Evolutionary conservation across 2,888 invertebrate species (phyloP).

Genomic region (Lucinisca nassula): DNA sequence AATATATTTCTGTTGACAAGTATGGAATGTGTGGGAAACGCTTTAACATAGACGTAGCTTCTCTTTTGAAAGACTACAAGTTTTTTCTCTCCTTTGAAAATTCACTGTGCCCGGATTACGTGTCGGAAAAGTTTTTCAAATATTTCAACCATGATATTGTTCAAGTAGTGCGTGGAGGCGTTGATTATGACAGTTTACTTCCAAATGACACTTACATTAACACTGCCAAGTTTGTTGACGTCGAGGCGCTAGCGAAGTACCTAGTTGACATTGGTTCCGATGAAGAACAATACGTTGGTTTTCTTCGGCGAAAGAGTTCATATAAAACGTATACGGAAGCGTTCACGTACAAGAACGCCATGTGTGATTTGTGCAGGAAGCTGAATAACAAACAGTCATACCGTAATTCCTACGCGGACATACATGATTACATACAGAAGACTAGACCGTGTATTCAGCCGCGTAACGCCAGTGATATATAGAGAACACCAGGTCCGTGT

Average conservation of each 20-base stretch:
- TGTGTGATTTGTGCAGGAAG: slow-evolving; percentile 51
- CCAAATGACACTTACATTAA: slow-evolving; percentile 85
- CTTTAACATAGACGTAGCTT: neutral
- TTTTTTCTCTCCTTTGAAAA: slow-evolving; percentile 85
- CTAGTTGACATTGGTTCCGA: slow-evolving; percentile 29
- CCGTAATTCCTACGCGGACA: neutral
- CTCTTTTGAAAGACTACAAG: slow-evolving; percentile 72
- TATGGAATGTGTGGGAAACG: slow-evolving; percentile 67
- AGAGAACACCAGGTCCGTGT: too few relatives aligned
- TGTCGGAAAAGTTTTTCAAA: slow-evolving; percentile 82
- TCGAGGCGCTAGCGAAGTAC: slow-evolving; percentile 60
- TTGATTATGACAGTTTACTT: slow-evolving; percentile 78
- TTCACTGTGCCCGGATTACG: slow-evolving; percentile 83
- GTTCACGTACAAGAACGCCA: slow-evolving; percentile 8
- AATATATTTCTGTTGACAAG: slow-evolving; percentile 64
- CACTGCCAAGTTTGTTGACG: slow-evolving; percentile 78
- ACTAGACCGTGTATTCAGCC: neutral
- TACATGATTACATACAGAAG: neutral
- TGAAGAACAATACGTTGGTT: slow-evolving; percentile 35
- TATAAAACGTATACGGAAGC: neutral
- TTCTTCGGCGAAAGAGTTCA: slow-evolving; percentile 42
- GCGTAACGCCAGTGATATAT: too few relatives aligned
- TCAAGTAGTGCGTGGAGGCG: slow-evolving; percentile 83
- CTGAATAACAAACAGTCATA: slow-evolving; percentile 36
- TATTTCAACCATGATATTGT: slow-evolving; percentile 76